Evolutionary conservation across 2,888 invertebrate genomes (phyloP).

Genomic region (Tetramorium bicarinatum): DNA sequence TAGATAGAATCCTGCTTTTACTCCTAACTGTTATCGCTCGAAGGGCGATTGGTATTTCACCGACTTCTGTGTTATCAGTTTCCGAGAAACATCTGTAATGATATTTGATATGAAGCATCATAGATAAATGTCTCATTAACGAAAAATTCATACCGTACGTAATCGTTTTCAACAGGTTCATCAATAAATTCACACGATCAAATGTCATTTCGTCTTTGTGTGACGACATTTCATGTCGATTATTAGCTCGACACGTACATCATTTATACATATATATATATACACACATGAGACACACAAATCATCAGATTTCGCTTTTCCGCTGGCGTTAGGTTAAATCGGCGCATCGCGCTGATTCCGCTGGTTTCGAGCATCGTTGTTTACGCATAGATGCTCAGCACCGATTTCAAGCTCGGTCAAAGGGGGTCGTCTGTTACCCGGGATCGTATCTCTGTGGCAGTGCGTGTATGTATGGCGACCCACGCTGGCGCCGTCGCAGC

Average conservation of each 20-base stretch:
- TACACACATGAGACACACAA: neutral
- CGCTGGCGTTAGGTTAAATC: slow-evolving; percentile 24
- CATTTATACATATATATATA: neutral
- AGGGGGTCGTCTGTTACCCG: slow-evolving; percentile 75
- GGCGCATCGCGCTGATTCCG: slow-evolving; percentile 14
- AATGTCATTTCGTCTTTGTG: neutral
- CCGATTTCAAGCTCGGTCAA: slow-evolving; percentile 78
- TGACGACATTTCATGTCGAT: neutral
- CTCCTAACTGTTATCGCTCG: neutral
- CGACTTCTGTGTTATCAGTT: neutral
- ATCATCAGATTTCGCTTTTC: slow-evolving; percentile 1
- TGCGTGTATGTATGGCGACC: slow-evolving; percentile 76
- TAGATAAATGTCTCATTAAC: slow-evolving; percentile 8
- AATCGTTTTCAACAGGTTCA: neutral
- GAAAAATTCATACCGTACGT: neutral
- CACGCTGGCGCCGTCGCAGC: slow-evolving; percentile 85
- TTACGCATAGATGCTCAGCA: slow-evolving; percentile 49
- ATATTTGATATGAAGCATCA: neutral
- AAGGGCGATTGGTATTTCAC: slow-evolving; percentile 1
- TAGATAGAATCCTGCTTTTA: neutral
- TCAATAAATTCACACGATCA: slow-evolving; percentile 11
- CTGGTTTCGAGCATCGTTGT: slow-evolving; percentile 30
- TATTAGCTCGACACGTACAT: neutral
- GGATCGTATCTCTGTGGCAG: slow-evolving; percentile 58
- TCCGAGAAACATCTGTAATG: neutral